Evolutionary conservation across 92 coral and sea anemone species (phyloP).

Genomic region (Montipora capitata): DNA sequence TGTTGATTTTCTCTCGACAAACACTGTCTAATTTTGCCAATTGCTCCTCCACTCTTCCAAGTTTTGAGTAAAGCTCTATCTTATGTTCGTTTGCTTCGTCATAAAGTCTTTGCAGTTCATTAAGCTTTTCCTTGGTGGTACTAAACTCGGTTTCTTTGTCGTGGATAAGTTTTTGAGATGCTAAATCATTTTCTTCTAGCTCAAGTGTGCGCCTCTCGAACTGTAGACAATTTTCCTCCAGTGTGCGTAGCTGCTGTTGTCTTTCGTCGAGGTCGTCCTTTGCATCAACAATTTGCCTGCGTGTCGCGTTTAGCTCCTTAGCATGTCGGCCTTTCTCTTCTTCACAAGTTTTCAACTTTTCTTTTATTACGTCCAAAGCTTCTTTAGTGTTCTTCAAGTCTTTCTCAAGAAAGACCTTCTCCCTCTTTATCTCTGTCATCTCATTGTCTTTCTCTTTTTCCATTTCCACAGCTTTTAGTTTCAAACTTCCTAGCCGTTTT

Average conservation of each 20-base stretch:
- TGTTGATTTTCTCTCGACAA: slow-evolving; percentile 45
- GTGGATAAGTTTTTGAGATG: slow-evolving; percentile 70
- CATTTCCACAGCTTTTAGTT: slow-evolving; percentile 80
- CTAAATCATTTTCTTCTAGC: slow-evolving; percentile 83
- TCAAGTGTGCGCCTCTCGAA: slow-evolving; percentile 81
- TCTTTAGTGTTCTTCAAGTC: slow-evolving; percentile 84
- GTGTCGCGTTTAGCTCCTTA: slow-evolving; percentile 74
- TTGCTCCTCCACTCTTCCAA: slow-evolving; percentile 82
- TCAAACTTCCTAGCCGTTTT: slow-evolving; percentile 79
- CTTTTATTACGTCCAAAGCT: slow-evolving; percentile 72
- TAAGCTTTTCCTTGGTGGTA: slow-evolving; percentile 61
- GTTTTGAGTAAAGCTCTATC: slow-evolving; percentile 75
- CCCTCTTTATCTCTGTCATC: slow-evolving; percentile 77
- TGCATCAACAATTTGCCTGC: slow-evolving; percentile 68
- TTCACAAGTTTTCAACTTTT: slow-evolving; percentile 66
- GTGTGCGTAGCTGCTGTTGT: slow-evolving; percentile 71
- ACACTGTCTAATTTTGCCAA: slow-evolving; percentile 65
- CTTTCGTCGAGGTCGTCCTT: slow-evolving; percentile 75
- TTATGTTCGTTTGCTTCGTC: slow-evolving; percentile 75
- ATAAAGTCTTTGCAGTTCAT: slow-evolving; percentile 81
- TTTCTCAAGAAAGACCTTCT: slow-evolving; percentile 74
- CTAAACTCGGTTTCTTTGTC: slow-evolving; percentile 80
- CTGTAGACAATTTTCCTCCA: slow-evolving; percentile 76
- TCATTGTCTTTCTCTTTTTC: slow-evolving; percentile 86
- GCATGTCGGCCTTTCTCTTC: slow-evolving; percentile 79